Evolutionary conservation across 1,140 invertebrate species (phyloP), one percentile per base, ranked within the genome.

Genomic region (Radopholus similis): DNA sequence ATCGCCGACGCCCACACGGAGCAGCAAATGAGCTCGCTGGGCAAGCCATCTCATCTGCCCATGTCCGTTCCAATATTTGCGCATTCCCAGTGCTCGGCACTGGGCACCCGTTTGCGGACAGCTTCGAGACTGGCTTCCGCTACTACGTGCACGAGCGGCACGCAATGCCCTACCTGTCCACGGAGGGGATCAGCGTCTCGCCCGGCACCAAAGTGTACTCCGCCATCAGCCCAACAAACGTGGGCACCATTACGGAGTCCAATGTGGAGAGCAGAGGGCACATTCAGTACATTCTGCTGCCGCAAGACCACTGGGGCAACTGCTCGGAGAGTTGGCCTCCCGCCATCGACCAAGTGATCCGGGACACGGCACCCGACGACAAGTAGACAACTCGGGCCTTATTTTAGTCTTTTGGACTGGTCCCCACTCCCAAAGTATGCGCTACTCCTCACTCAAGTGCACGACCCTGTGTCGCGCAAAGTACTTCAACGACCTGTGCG

Each of bases 161-260:
- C 38, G 65, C 74, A n/a, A 63, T 75, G 28, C 73, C 80, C 8
- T 78, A 74, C 49, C 49, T 80, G 9, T 62, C 74, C 4, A 76
- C 74, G 4, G 80, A 81, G 47, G 78, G 79, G 4, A 81, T 82
- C 34, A 72, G 69, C 55, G 78, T 81, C 4, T 80, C 76, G 11
- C 77, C 78, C 1, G 78, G 78, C 5, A 66, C 37, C 11, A 59
- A 75, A 18, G 67, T 72, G 18, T 81, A 78, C 37, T 81, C 78
- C 2, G 79, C 78, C 1, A 68, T 81, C 1, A 76, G 75, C 21
- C 76, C 77, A 40, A 76, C 76, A 38, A n/a, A 59, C 49, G 77
- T 80, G 62, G 28, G 54, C 34, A 21, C 37, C 30, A 4, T 75
- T n/a, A 51, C 37, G 23, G 70, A 38, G 11, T 55, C 21, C 8